Base-by-base conservation (phyloP, 2,113 vertebrate species). In the Telmatochromis sp. region DNA sequence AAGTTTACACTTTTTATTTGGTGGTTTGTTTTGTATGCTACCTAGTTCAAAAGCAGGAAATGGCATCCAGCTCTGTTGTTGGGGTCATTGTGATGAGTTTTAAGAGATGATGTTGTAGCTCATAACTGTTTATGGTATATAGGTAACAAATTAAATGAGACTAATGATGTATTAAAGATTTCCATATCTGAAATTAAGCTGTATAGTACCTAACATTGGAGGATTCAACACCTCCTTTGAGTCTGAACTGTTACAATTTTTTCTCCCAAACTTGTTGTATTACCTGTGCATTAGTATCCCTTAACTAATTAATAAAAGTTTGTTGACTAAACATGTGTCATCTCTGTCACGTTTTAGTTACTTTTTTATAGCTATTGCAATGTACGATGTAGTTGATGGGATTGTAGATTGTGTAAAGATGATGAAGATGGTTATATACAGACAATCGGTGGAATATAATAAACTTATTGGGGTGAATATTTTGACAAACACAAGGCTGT, bases 221-320 rank as follows among this genome's bases (percentile, higher is more conserved):
- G 90, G 85, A 78, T 83, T 82, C 63, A 71, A 75, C 53, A 55
- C 86, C 90, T 94, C 93, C 92, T 94, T 86, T 93, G 90, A 94
- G 93, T 95, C 89, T 94, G 93, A 95, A 94, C 94, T 94, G 93
- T 95, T 95, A 94, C 92, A 91, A 57, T 90, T 95, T 95, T 78
- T 94, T 91, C 83, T 88, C 90, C 91, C 84, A 93, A 94, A 95
- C 92, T 92, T 95, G 95, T 96, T 97, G 96, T 97, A 96, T 96
- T 96, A 94, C 95, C 91, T 96, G 95, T 97, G 95, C 95, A 96
- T 96, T 96, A 95, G 89, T 95, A 96, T 95, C 95, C 94, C 93
- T 96, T 84, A 95, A 95, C 92, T 96, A 95, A 95, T 95, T 96
- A 97, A 97, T 97, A 96, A 96, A 96, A 91, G 95, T 95, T 96